These are phyloP conservation scores for Genyomyrus donnyi DNA, from an alignment of 2,113 vertebrate genomes.

Conservation along the genomic window DNA sequence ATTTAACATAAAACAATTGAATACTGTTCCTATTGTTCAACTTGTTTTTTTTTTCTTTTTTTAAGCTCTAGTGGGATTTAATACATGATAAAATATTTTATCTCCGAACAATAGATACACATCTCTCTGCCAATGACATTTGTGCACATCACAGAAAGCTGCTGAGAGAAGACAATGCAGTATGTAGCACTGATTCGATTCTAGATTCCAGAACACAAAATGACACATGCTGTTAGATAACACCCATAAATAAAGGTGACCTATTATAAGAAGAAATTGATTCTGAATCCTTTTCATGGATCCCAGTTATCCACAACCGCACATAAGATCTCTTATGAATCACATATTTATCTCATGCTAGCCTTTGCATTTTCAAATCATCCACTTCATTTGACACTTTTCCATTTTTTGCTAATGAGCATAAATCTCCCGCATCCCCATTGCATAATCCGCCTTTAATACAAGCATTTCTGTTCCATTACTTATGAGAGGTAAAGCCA, in stretches of 20 bases:
- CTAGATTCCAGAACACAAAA: background rate
- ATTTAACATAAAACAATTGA: background rate
- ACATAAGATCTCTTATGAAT: background rate
- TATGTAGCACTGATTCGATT: background rate
- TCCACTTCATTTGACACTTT: background rate
- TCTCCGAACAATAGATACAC: background rate
- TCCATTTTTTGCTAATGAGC: constrained; percentile 1
- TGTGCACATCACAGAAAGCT: background rate
- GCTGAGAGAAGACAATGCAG: background rate
- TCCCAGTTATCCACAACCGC: background rate
- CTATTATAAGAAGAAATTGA: background rate
- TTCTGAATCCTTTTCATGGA: background rate
- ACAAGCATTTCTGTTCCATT: background rate
- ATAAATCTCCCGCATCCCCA: background rate
- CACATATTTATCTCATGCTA: background rate
- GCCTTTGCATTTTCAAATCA: background rate
- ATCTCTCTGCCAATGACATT: background rate
- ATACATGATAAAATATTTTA: background rate
- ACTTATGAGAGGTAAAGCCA: constrained; percentile 7
- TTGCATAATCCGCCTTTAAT: background rate
- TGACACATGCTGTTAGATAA: background rate
- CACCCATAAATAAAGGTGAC: background rate
- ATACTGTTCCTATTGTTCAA: background rate
- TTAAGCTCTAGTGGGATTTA: background rate
- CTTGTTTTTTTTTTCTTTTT: background rate